These are phyloP conservation scores for Amphiprion ocellaris DNA, from an alignment of 2,113 vertebrate species.

Conservation along the genomic window DNA sequence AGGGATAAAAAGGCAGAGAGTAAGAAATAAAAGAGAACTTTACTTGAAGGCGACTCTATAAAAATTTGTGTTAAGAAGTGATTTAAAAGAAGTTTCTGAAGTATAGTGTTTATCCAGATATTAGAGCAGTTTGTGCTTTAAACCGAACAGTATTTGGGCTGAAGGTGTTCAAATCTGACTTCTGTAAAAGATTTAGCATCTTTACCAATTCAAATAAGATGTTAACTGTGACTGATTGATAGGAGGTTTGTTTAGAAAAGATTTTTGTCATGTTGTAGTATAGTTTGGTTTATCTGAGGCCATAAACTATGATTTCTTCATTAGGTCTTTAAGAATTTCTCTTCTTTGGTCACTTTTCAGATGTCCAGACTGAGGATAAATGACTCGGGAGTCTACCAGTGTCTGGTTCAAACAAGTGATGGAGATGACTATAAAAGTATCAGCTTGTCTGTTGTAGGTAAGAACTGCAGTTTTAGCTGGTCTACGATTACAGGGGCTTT, in stretches of 20 bases:
- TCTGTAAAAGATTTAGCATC: background rate
- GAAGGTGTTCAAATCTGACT: background rate
- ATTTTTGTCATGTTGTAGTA: no score
- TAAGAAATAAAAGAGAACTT: no score
- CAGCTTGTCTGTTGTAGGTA: conserved; percentile 88
- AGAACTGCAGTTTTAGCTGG: conserved; percentile 23
- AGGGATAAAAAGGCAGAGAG: no score
- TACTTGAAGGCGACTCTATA: no score
- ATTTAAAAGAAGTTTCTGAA: no score
- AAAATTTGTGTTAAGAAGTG: no score
- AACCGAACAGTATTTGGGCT: background rate
- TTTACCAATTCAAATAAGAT: background rate
- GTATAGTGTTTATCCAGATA: no score
- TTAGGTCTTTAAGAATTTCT: background rate
- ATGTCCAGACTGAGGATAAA: conserved; percentile 84
- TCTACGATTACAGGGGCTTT: background rate
- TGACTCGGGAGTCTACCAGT: conserved; percentile 89
- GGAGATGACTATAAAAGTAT: conserved; percentile 90
- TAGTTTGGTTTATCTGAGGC: no score
- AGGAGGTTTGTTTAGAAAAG: background rate
- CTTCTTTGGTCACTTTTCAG: conserved; percentile 73
- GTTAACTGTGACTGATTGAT: background rate
- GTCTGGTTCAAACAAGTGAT: conserved; percentile 81
- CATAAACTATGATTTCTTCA: background rate
- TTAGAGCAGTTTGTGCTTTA: background rate